phyloP scores from a whole-genome alignment of 2,797 vertebrate species.

The Octomys mimax region DNA sequence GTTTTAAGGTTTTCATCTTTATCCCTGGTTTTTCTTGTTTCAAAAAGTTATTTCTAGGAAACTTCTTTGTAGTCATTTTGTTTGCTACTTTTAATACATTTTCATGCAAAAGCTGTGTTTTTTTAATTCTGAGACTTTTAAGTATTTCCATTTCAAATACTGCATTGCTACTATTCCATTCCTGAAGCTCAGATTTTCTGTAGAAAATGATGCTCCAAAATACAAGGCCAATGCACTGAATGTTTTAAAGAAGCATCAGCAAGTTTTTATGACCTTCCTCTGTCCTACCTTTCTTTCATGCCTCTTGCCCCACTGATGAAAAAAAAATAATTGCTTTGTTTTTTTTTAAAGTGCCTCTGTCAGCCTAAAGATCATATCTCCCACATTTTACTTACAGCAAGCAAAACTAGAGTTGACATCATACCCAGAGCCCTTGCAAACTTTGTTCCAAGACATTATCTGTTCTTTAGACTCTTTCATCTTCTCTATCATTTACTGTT shows the following conservation, averaged over 20 bases:
- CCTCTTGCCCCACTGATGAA: background rate
- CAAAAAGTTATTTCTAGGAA: slow-evolving; percentile 22
- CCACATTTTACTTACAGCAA: background rate
- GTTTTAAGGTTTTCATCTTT: slow-evolving; percentile 29
- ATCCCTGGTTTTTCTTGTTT: slow-evolving; percentile 33
- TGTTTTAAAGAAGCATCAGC: background rate
- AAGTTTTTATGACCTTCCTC: background rate
- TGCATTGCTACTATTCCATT: background rate
- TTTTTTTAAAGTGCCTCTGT: background rate
- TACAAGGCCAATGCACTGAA: background rate
- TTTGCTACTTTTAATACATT: slow-evolving; percentile 32
- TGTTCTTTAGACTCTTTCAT: background rate
- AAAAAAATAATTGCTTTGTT: background rate
- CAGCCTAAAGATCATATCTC: background rate
- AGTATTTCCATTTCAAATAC: slow-evolving; percentile 44
- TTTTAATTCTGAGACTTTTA: background rate
- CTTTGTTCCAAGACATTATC: background rate
- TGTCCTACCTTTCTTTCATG: background rate
- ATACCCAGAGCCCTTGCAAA: background rate
- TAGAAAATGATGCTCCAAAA: background rate
- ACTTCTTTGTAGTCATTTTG: slow-evolving; percentile 56
- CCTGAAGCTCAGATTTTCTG: background rate
- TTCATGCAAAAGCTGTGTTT: background rate
- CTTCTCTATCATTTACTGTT: background rate
- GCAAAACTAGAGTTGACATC: background rate